A percentile compares a stretch with the other conserved stretches of the same genome.
Evolutionary conservation across 35 echinoderm and acorn worm species (phyloP).

Genomic region (Stichopus chloronotus): DNA sequence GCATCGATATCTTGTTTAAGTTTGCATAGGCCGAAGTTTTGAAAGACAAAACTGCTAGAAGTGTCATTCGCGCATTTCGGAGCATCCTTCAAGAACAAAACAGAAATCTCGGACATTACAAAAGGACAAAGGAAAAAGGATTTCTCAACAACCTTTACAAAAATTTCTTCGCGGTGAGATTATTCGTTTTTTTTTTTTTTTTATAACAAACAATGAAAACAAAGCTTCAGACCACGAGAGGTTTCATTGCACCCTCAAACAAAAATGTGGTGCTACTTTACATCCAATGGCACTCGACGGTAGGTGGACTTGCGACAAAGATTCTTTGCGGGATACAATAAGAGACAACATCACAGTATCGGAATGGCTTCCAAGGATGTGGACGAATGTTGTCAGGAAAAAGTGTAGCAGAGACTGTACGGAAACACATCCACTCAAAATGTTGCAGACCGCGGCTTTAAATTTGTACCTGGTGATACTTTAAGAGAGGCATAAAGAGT

Average conservation of each 20-base stretch:
- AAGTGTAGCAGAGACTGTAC: constrained; percentile 34
- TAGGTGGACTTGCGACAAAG: neutral
- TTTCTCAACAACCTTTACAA: constrained; percentile 63
- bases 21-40: constrained; percentile 68
- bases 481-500: too few relatives aligned
- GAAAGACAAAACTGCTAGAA: constrained; percentile 46
- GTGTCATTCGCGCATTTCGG: constrained; percentile 48
- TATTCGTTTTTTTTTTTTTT: constrained; percentile 75
- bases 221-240: constrained; percentile 68
- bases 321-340: constrained; percentile 27
- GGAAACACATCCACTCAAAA: neutral
- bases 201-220: constrained; percentile 76
- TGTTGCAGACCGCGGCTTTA: neutral
- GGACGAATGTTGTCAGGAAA: constrained; percentile 5
- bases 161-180: constrained; percentile 40
- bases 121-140: constrained; percentile 62
- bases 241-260: constrained; percentile 70
- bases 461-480: constrained; percentile 41
- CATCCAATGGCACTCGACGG: too few relatives aligned
- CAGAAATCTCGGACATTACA: constrained; percentile 61
- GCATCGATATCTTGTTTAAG: constrained; percentile 72
- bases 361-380: too few relatives aligned
- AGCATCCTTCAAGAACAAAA: constrained; percentile 40
- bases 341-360: too few relatives aligned
- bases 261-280: constrained; percentile 62